phyloP scores from a whole-genome alignment of 2,888 invertebrate species.

The Drosophila vallismaia region DNA sequence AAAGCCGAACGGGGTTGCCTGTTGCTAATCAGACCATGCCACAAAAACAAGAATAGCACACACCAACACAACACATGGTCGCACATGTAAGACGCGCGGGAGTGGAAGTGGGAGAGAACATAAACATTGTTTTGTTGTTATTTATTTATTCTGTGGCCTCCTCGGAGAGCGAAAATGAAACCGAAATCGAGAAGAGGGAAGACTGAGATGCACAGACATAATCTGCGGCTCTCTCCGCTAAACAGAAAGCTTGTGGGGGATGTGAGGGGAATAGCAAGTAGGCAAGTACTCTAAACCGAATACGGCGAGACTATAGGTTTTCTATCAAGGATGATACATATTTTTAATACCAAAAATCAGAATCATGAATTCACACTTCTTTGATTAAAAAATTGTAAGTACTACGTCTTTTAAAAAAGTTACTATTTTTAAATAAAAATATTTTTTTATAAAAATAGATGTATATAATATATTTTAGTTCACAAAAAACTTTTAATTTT shows the following conservation, averaged over 20 bases:
- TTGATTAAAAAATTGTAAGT: too few relatives aligned
- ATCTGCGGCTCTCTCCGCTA: conserved; percentile 11
- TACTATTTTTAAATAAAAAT: too few relatives aligned
- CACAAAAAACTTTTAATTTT: too few relatives aligned
- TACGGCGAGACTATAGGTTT: neutral
- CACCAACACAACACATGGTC: conserved; percentile 13
- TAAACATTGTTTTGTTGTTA: conserved; percentile 23
- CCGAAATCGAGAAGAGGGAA: conserved; percentile 12
- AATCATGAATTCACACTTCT: too few relatives aligned
- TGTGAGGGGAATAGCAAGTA: neutral
- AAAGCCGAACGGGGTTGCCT: conserved; percentile 38
- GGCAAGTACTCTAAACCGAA: conserved; percentile 16
- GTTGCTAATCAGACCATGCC: conserved; percentile 71
- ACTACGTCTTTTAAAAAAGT: too few relatives aligned
- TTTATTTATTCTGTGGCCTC: conserved; percentile 46
- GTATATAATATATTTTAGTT: too few relatives aligned
- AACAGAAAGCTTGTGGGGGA: conserved; percentile 13
- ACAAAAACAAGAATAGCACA: conserved; percentile 52
- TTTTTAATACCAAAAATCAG: too few relatives aligned
- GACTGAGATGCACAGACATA: conserved; percentile 17
- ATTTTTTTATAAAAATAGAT: too few relatives aligned
- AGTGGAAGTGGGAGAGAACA: conserved; percentile 25
- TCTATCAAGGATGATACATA: too few relatives aligned
- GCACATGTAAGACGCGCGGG: conserved; percentile 13
- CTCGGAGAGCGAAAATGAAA: conserved; percentile 14